Evolutionary conservation across 2,888 invertebrate genomes (phyloP).

Genomic region (Epiblema foenella): DNA sequence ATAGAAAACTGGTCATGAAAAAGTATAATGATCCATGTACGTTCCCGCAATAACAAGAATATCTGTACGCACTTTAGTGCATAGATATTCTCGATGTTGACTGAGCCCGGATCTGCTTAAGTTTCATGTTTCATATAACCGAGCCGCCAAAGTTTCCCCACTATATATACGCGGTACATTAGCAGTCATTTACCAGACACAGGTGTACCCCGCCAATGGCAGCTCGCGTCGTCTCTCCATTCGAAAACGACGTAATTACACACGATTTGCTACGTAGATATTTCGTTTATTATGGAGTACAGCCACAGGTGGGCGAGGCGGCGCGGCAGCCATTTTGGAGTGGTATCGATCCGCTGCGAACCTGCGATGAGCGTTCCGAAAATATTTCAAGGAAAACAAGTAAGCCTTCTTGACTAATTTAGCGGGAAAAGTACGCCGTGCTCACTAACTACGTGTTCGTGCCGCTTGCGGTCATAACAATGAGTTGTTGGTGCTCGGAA

Average conservation of each 20-base stretch:
- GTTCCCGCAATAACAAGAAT: too few species aligned
- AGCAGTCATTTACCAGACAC: conserved; percentile 2
- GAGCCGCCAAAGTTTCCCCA: not conserved
- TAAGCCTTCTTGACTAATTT: too few species aligned
- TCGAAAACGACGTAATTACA: not conserved
- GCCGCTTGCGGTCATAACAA: too few species aligned
- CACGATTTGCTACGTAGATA: not conserved
- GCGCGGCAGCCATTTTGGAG: conserved; percentile 9
- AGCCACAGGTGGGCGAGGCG: conserved; percentile 13
- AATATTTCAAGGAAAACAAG: not conserved
- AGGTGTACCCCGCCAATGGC: conserved; percentile 23
- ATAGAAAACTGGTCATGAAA: too few species aligned
- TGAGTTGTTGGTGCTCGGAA: too few species aligned
- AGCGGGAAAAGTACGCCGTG: too few species aligned
- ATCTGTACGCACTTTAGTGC: too few species aligned
- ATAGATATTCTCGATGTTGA: too few species aligned
- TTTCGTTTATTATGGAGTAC: not conserved
- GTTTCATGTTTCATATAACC: not conserved
- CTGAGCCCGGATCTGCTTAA: too few species aligned
- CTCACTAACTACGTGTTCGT: too few species aligned
- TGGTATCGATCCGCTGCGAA: not conserved
- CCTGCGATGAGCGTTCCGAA: not conserved
- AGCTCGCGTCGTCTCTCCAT: not conserved
- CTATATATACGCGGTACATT: not conserved
- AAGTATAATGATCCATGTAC: too few species aligned